Percentiles rank a stretch among this genome's conserved stretches.
Evolutionary conservation across 64 coral and sea anemone species (phyloP).

Genomic region (Montipora capricornis): DNA sequence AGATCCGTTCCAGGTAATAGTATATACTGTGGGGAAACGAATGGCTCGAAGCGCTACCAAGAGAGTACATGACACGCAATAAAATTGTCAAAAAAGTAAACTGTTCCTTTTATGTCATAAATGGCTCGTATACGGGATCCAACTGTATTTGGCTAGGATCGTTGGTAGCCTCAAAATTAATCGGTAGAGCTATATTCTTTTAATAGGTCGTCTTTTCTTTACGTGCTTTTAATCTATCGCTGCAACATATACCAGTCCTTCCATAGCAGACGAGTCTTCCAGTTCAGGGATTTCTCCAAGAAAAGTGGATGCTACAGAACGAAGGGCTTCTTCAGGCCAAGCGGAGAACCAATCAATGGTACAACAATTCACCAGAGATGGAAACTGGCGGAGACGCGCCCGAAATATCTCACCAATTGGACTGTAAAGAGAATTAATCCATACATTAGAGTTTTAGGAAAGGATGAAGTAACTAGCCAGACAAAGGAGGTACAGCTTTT

Average conservation of each 20-base stretch:
- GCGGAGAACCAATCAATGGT: conserved; percentile 99
- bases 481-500: too few relatives aligned
- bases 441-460: neutral
- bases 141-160: too few relatives aligned
- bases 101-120: too few relatives aligned
- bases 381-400: conserved; percentile 94
- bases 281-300: conserved; percentile 89
- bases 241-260: conserved; percentile 83
- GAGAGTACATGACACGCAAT: too few relatives aligned
- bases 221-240: neutral
- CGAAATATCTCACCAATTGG: conserved; percentile 99
- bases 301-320: conserved; percentile 94
- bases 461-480: neutral
- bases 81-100: too few relatives aligned
- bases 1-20: too few relatives aligned
- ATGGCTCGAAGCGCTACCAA: too few relatives aligned
- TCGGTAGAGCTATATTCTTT: too few relatives aligned
- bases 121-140: too few relatives aligned
- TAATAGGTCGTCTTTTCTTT: neutral
- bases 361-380: conserved; percentile 95
- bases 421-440: conserved; percentile 39
- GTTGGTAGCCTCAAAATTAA: too few relatives aligned
- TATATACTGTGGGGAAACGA: too few relatives aligned
- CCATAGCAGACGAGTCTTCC: conserved; percentile 89
- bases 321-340: conserved; percentile 94